These are phyloP conservation scores for Nomada ferruginata DNA, from an alignment of 2,888 invertebrate species.

Conservation along the genomic window DNA sequence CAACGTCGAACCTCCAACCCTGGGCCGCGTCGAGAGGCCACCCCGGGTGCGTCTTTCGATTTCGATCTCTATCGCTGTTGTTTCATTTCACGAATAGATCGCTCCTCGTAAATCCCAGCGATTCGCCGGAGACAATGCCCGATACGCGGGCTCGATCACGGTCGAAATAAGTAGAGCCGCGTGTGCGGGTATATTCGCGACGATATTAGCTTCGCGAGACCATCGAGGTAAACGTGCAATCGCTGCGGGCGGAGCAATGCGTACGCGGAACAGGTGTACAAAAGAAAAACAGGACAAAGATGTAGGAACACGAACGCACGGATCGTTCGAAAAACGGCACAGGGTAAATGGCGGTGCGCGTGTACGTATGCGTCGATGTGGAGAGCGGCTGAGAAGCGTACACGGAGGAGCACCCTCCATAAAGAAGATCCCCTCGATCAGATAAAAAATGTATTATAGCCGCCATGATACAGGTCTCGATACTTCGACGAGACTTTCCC, in stretches of 20 bases:
- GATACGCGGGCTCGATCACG: neutral
- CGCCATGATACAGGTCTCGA: conserved; percentile 84
- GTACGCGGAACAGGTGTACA: neutral
- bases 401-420: conserved; percentile 80
- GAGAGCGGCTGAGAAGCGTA: conserved; percentile 62
- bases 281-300: neutral
- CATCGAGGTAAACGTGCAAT: too few species aligned
- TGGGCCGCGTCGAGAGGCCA: conserved; percentile 7
- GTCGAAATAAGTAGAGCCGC: neutral
- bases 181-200: neutral
- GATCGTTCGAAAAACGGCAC: conserved; percentile 8
- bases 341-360: conserved; percentile 49
- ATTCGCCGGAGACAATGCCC: neutral
- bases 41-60: conserved; percentile 35
- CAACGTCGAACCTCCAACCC: neutral
- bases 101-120: conserved; percentile 8
- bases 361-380: conserved; percentile 63
- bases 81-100: conserved; percentile 46
- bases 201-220: neutral
- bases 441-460: conserved; percentile 85
- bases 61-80: conserved; percentile 41
- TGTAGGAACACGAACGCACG: conserved; percentile 2
- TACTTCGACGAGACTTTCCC: conserved; percentile 79
- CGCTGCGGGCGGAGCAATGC: neutral
- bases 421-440: conserved; percentile 84